These are phyloP conservation scores for Trachymyrmex cornetzi DNA, from an alignment of 1,140 invertebrate genomes.

Conservation along the genomic window DNA sequence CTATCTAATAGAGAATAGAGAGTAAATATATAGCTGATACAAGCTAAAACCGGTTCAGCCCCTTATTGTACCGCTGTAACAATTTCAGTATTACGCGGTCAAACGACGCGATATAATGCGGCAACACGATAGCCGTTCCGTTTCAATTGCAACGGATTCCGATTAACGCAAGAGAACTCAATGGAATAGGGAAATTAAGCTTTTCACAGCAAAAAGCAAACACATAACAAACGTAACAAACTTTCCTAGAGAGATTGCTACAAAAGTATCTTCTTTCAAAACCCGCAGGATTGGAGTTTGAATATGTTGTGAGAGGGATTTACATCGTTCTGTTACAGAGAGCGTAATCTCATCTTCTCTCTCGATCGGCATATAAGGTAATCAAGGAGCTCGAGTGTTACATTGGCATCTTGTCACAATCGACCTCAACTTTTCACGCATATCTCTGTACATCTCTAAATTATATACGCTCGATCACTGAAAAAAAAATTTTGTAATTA, in stretches of 20 bases:
- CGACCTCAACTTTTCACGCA: not conserved
- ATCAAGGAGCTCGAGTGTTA: slow-evolving; percentile 26
- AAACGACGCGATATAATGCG: slow-evolving; percentile 18
- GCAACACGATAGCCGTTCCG: not conserved
- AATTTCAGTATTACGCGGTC: slow-evolving; percentile 45
- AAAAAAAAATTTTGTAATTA: too few relatives aligned
- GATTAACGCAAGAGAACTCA: slow-evolving; percentile 21
- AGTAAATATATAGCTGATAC: slow-evolving; percentile 49
- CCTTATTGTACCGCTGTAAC: slow-evolving; percentile 50
- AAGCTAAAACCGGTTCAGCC: slow-evolving; percentile 43
- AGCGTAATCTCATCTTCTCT: slow-evolving; percentile 15
- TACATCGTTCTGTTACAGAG: not conserved
- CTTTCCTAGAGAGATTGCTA: not conserved
- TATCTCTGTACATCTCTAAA: not conserved
- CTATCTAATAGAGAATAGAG: slow-evolving; percentile 56
- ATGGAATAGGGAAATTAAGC: not conserved
- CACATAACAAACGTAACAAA: not conserved
- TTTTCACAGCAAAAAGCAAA: not conserved
- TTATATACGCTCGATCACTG: not conserved
- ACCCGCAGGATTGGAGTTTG: not conserved
- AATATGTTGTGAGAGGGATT: not conserved
- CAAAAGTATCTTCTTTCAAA: not conserved
- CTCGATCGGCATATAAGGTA: not conserved
- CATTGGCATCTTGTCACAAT: slow-evolving; percentile 1
- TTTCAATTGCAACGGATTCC: not conserved